phyloP scores from a whole-genome alignment of 2,113 vertebrate species.

The Potamarius usumacintae region DNA sequence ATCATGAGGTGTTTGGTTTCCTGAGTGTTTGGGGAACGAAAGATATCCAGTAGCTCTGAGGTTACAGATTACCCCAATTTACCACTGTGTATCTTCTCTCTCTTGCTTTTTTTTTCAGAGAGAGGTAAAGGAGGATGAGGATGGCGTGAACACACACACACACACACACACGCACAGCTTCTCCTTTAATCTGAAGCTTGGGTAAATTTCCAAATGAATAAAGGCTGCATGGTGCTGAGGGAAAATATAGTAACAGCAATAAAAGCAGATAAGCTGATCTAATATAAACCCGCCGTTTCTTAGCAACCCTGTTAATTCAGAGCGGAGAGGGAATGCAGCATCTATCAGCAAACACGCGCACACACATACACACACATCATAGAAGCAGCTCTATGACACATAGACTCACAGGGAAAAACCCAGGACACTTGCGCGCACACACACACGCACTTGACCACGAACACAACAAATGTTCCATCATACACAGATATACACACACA shows the following conservation, averaged over 20 bases:
- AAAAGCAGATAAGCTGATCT: slow-evolving; percentile 77
- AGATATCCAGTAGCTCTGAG: slow-evolving; percentile 62
- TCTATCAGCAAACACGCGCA: slow-evolving; percentile 62
- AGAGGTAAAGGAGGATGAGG: slow-evolving; percentile 66
- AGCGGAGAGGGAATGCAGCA: slow-evolving; percentile 67
- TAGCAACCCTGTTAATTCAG: slow-evolving; percentile 81
- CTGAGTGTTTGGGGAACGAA: slow-evolving; percentile 62
- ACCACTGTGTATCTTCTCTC: slow-evolving; percentile 68
- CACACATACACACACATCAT: slow-evolving; percentile 12
- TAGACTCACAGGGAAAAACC: neutral
- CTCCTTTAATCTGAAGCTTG: slow-evolving; percentile 67
- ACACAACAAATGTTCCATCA: neutral
- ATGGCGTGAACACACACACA: neutral
- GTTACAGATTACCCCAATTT: slow-evolving; percentile 68
- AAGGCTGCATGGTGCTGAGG: slow-evolving; percentile 65
- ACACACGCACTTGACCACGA: neutral
- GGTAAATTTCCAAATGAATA: slow-evolving; percentile 77
- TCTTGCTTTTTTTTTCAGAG: slow-evolving; percentile 55
- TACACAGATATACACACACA: neutral
- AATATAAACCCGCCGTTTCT: slow-evolving; percentile 78
- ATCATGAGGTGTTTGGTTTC: slow-evolving; percentile 51
- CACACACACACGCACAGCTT: neutral
- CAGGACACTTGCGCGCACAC: neutral
- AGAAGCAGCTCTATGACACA: slow-evolving; percentile 14
- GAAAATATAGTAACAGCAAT: slow-evolving; percentile 80